Evolutionary conservation across 2,888 invertebrate genomes (phyloP).

Genomic region (Drosophila eohydei): DNA sequence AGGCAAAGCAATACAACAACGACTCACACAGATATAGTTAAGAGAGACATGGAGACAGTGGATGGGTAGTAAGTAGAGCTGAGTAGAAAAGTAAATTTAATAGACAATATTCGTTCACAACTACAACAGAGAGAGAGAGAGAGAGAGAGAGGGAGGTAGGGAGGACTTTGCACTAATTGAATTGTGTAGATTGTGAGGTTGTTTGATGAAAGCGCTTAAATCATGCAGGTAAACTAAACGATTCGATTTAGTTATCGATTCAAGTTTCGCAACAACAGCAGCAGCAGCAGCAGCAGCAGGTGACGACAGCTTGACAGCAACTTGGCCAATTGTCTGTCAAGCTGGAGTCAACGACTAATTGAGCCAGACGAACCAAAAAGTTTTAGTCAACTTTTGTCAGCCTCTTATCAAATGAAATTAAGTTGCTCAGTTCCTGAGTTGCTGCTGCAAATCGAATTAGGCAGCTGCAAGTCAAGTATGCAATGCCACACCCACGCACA

Average conservation of each 20-base stretch:
- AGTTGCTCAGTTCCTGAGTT: constrained; percentile 25
- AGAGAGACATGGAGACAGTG: constrained; percentile 21
- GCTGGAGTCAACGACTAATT: constrained; percentile 42
- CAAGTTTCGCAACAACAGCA: neutral
- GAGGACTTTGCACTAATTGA: constrained; percentile 3
- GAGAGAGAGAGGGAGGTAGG: neutral
- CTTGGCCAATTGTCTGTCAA: constrained; percentile 50
- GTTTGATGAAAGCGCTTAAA: constrained; percentile 19
- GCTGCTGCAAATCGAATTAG: constrained; percentile 58
- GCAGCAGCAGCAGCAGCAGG: constrained; percentile 1
- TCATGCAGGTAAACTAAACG: constrained; percentile 39
- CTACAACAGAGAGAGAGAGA: constrained; percentile 18
- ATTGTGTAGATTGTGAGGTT: constrained; percentile 4
- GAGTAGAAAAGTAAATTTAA: constrained; percentile 34
- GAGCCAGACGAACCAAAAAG: constrained; percentile 41
- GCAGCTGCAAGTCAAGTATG: constrained; percentile 46
- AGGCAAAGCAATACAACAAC: constrained; percentile 85
- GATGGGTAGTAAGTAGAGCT: constrained; percentile 3
- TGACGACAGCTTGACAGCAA: constrained; percentile 35
- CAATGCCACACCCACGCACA: constrained; percentile 25
- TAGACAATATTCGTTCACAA: constrained; percentile 27
- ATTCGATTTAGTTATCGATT: constrained; percentile 6
- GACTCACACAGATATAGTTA: constrained; percentile 39
- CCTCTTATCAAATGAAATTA: constrained; percentile 46
- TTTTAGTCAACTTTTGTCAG: constrained; percentile 47